Percentiles rank a stretch among this genome's conserved stretches.
phyloP scores from a whole-genome alignment of 2,113 vertebrate species.

The Dasyprocta punctata region DNA sequence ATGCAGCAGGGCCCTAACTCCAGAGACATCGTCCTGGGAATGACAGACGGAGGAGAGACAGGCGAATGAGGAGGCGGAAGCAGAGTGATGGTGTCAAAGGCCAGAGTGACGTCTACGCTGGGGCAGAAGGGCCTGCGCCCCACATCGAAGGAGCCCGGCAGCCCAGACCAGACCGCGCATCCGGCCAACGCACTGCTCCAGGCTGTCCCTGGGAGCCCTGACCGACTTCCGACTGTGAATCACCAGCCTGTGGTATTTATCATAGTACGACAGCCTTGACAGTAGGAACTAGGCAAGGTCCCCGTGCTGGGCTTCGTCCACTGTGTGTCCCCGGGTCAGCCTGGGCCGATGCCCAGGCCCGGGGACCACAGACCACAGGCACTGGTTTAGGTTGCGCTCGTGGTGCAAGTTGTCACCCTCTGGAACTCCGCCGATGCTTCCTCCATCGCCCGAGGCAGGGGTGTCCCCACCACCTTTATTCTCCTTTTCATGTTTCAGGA shows the following conservation, averaged over 20 bases:
- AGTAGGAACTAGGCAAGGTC: not conserved
- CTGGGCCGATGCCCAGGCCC: no score
- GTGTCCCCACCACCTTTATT: not conserved
- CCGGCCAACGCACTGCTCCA: no score
- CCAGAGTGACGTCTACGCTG: not conserved
- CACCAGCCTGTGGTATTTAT: not conserved
- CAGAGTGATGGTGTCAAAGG: not conserved
- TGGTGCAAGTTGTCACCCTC: not conserved
- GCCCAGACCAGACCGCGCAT: no score
- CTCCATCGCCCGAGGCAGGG: not conserved
- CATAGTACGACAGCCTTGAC: not conserved
- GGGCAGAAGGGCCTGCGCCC: not conserved
- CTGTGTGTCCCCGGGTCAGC: not conserved
- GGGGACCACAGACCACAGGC: not conserved
- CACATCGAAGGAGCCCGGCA: not conserved
- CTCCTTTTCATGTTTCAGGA: not conserved
- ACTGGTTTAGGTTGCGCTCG: rapidly evolving
- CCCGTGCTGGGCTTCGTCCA: not conserved
- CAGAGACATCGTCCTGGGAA: not conserved
- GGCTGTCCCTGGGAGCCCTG: not conserved
- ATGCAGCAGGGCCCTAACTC: not conserved
- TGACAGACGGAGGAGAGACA: not conserved
- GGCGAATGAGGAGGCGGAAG: not conserved
- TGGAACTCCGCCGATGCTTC: not conserved
- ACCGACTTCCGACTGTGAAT: not conserved